Evolutionary conservation across 2,888 invertebrate genomes (phyloP).

Genomic region (Mycogona germanica): DNA sequence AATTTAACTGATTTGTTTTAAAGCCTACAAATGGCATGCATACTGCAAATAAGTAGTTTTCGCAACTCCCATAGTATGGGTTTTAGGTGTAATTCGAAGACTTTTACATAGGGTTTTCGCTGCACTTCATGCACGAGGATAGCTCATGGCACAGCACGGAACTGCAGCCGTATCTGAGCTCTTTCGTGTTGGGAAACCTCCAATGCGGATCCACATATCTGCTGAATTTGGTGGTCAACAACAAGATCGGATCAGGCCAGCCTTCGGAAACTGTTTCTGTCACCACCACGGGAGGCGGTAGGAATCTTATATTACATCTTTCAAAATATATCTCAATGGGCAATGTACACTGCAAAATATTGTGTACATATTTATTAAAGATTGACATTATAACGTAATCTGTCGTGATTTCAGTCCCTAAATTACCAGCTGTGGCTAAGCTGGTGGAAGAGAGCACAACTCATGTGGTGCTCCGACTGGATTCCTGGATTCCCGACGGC

Average conservation of each 20-base stretch:
- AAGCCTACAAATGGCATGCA: too few species aligned
- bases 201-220: slow-evolving; percentile 34
- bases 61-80: too few species aligned
- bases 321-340: neutral
- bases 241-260: slow-evolving; percentile 32
- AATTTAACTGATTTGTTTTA: neutral
- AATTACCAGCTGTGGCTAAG: slow-evolving; percentile 33
- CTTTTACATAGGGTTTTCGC: slow-evolving; percentile 29
- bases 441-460: slow-evolving; percentile 35
- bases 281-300: slow-evolving; percentile 36
- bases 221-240: slow-evolving; percentile 31
- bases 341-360: neutral
- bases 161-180: slow-evolving; percentile 29
- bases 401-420: slow-evolving; percentile 31
- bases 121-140: slow-evolving; percentile 31
- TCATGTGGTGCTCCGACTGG: slow-evolving; percentile 34
- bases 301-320: slow-evolving; percentile 14
- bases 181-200: slow-evolving; percentile 31
- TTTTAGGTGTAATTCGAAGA: too few species aligned
- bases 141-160: slow-evolving; percentile 28
- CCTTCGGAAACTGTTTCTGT: slow-evolving; percentile 32
- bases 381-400: neutral
- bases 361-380: neutral
- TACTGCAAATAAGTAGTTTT: too few species aligned
- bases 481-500: slow-evolving; percentile 34